Percentiles rank a stretch among this genome's conserved stretches.
These are phyloP conservation scores for Muscina levida DNA, from an alignment of 2,888 invertebrate genomes.

Conservation along the genomic window DNA sequence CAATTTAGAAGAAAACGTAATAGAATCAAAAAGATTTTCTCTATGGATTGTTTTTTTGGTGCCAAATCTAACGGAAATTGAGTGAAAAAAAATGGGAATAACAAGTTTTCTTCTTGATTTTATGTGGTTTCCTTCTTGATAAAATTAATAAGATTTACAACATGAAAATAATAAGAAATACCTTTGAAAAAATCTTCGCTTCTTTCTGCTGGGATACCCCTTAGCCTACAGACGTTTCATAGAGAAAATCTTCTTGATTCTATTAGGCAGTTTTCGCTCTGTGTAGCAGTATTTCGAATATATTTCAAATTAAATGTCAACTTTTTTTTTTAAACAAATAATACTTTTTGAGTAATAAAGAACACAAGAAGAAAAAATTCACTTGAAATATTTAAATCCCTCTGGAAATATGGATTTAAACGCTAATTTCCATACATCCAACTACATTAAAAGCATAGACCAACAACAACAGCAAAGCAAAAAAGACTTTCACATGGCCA, in stretches of 20 bases:
- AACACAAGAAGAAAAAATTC: too few species aligned
- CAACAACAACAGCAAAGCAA: too few species aligned
- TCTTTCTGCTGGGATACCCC: conserved; percentile 12
- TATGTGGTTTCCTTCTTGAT: conserved; percentile 4
- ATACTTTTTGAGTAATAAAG: too few species aligned
- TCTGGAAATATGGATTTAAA: too few species aligned
- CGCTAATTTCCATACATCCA: too few species aligned
- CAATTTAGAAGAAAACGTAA: conserved; percentile 7
- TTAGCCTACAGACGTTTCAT: conserved; percentile 13
- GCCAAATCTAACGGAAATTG: conserved; percentile 5
- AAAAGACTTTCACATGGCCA: conserved; percentile 5
- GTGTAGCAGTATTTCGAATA: conserved; percentile 30
- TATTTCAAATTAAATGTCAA: conserved; percentile 26
- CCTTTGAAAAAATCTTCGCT: neutral
- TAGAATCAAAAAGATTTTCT: conserved; percentile 10
- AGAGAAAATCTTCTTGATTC: conserved; percentile 7
- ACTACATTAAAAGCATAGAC: too few species aligned
- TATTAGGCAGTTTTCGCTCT: neutral
- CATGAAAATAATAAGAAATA: neutral
- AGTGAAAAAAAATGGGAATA: conserved; percentile 7
- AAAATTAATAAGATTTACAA: conserved; percentile 1
- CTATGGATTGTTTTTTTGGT: conserved; percentile 1
- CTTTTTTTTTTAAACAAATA: neutral
- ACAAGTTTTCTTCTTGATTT: conserved; percentile 7
- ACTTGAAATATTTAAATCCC: too few species aligned